Conservation (phyloP, 2,888 invertebrate genomes). For the Drosophila anomalipes region DNA sequence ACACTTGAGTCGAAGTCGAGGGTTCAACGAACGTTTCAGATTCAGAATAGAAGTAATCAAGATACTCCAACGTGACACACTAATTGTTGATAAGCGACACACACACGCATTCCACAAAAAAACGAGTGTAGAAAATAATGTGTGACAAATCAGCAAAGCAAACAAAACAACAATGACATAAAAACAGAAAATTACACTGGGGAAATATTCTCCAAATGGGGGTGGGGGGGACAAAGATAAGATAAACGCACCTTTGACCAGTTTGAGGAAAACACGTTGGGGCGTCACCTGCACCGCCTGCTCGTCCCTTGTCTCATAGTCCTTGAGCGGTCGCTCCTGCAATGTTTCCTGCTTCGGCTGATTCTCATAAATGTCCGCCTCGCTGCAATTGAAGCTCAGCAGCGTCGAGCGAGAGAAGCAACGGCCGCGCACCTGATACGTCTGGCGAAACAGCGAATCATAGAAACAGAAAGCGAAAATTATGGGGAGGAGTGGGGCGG, state of each 20-base stretch:
- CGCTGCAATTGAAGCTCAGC: constrained; percentile 70
- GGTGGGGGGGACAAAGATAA: constrained; percentile 21
- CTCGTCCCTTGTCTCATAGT: constrained; percentile 81
- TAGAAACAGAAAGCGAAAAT: background rate
- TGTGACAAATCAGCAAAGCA: constrained; percentile 67
- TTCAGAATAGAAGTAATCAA: constrained; percentile 54
- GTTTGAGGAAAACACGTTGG: constrained; percentile 87
- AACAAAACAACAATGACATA: constrained; percentile 66
- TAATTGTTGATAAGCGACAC: constrained; percentile 62
- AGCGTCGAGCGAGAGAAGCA: constrained; percentile 79
- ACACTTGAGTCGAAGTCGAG: background rate
- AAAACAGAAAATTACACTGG: background rate
- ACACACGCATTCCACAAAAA: constrained; percentile 27
- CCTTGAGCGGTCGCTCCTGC: constrained; percentile 72
- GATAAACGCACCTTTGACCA: constrained; percentile 87
- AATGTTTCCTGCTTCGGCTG: constrained; percentile 68
- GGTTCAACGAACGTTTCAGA: constrained; percentile 39
- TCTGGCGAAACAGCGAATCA: constrained; percentile 43
- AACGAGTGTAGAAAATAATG: constrained; percentile 47
- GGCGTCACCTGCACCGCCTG: constrained; percentile 88
- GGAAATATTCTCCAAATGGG: background rate
- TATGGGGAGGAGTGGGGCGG: background rate
- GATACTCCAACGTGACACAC: constrained; percentile 30
- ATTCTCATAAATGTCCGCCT: constrained; percentile 77
- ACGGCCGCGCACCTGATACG: constrained; percentile 70